Evolutionary conservation across 2,888 invertebrate genomes (phyloP).

Genomic region (Ochropleura plecta): DNA sequence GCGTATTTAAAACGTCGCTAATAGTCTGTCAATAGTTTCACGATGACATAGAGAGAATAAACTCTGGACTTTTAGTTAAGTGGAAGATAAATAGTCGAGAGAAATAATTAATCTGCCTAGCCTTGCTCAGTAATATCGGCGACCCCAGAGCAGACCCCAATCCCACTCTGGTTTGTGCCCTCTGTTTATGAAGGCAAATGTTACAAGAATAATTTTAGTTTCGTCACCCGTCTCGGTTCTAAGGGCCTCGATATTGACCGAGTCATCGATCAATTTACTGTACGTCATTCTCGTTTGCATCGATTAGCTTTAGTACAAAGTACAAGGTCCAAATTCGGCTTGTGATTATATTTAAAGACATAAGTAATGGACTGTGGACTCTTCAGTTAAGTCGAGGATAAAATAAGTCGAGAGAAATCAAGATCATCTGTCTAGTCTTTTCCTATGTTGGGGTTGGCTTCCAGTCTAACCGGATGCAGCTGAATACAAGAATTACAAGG

Average conservation of each 20-base stretch:
- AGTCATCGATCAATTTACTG: conserved; percentile 10
- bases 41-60: not conserved
- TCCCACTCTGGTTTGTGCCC: too few relatives aligned
- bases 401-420: not conserved
- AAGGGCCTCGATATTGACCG: not conserved
- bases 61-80: too few relatives aligned
- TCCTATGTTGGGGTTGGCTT: too few relatives aligned
- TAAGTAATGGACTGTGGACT: not conserved
- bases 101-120: too few relatives aligned
- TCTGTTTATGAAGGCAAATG: not conserved
- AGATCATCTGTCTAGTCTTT: not conserved
- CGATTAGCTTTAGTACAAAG: conserved; percentile 2
- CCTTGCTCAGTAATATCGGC: too few relatives aligned
- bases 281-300: conserved; percentile 25
- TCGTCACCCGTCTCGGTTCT: not conserved
- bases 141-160: too few relatives aligned
- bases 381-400: conserved; percentile 16
- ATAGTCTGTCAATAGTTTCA: not conserved
- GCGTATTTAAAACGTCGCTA: not conserved
- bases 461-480: too few relatives aligned
- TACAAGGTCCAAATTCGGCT: not conserved
- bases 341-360: not conserved
- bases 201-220: not conserved
- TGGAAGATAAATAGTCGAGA: too few relatives aligned
- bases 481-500: too few relatives aligned